These are phyloP conservation scores for Paralichthys olivaceus DNA, from an alignment of 2,113 vertebrate genomes.

Conservation along the genomic window DNA sequence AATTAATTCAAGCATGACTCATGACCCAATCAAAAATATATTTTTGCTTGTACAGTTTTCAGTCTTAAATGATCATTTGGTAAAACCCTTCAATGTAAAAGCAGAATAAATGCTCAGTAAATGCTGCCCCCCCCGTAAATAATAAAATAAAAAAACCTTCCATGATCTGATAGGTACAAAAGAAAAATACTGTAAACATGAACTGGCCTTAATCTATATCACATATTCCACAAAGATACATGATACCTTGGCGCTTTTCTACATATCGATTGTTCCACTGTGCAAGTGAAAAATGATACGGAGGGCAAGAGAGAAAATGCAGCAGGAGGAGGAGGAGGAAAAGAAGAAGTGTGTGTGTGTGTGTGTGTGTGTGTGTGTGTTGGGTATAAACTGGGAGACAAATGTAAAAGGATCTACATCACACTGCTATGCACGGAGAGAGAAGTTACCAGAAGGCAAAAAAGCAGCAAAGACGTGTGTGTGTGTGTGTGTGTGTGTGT, in stretches of 20 bases:
- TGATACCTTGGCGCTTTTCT: slow-evolving; percentile 71
- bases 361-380: not conserved
- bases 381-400: slow-evolving; percentile 72
- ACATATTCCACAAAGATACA: slow-evolving; percentile 78
- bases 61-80: slow-evolving; percentile 11
- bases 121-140: slow-evolving; percentile 4
- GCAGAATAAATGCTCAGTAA: slow-evolving; percentile 18
- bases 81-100: not conserved
- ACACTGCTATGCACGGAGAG: slow-evolving; percentile 52
- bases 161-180: slow-evolving; percentile 35
- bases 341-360: not conserved
- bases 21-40: not conserved
- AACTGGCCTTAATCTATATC: slow-evolving; percentile 77
- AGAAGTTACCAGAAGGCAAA: slow-evolving; percentile 79
- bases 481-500: slow-evolving; percentile 39
- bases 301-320: slow-evolving; percentile 61
- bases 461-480: slow-evolving; percentile 64
- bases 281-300: slow-evolving; percentile 79
- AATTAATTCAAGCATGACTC: slow-evolving; percentile 38
- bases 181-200: slow-evolving; percentile 79
- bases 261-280: slow-evolving; percentile 77
- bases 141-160: not conserved
- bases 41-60: not conserved
- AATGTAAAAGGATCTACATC: slow-evolving; percentile 80
- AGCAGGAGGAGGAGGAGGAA: slow-evolving; percentile 37